Evolutionary conservation across 1,140 invertebrate genomes (phyloP), one percentile per base, ranked within the genome.

Genomic region (Physella acuta): DNA sequence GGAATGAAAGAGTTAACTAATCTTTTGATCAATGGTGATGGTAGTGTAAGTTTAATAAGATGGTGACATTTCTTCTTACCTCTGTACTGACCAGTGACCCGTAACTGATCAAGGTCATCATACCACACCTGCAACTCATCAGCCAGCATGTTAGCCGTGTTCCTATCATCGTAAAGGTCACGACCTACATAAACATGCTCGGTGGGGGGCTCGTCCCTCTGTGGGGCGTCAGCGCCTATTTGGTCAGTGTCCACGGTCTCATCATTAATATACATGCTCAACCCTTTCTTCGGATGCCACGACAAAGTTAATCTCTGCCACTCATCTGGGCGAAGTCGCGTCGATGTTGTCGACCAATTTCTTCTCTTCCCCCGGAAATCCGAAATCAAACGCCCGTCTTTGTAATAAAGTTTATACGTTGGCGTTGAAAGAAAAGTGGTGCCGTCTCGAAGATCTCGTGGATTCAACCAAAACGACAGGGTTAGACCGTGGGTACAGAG

Each of bases 101-200:
- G 55, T 11, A 79, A 59, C 59, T 75, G 62, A 20, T 79, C 76
- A 2, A 78, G 66, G 55, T 76, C 73, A 34, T 80, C 79, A 73
- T 82, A 81, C 80, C 80, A 83, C 58, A 78, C 81, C 59, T 81
- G 76, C 0, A 85, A 49, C 52, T 85, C 83, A 72, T 85, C 83
- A 28, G 81, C 75, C 34, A 73, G 60, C 16, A 76, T 72, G 31
- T 79, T 70, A 3, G 76, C 72, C 0, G 75, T 71, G 1, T 39
- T 20, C 11, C 66, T 44, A 44, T 36, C 65, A 33, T 70, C 62
- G 3, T 66, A 68, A 28, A 74, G 51, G 11, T 61, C 53, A 28
- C 76, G 71, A 31, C 80, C 80, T 26, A 82, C 53, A 55, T 78
- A 82, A 31, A 81, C 64, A 49, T 70, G 75, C 0, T 64, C 70